A percentile compares a stretch with the other conserved stretches of the same genome.
phyloP scores from a whole-genome alignment of 1,140 invertebrate genomes.

The Drosophila repletoides region DNA sequence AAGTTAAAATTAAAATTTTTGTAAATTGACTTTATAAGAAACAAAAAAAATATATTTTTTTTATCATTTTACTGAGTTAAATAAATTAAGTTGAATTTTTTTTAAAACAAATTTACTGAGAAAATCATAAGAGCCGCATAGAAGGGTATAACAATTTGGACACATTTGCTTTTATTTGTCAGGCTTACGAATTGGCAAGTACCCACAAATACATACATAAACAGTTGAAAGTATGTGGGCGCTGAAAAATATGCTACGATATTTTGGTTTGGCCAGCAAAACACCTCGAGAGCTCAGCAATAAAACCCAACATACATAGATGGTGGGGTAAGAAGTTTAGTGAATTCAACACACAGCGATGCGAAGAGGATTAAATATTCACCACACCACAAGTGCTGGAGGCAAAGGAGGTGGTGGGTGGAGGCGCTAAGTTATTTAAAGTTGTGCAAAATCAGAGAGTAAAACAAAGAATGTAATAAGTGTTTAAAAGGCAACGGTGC shows the following conservation, averaged over 20 bases:
- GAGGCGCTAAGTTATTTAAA: constrained; percentile 69
- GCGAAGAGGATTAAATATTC: constrained; percentile 40
- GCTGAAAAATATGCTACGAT: constrained; percentile 72
- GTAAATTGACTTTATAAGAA: too few species aligned
- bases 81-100: too few species aligned
- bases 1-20: neutral
- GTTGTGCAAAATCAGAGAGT: constrained; percentile 31
- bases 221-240: constrained; percentile 23
- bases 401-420: neutral
- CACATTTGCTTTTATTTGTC: constrained; percentile 28
- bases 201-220: constrained; percentile 1
- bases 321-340: neutral
- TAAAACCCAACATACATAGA: constrained; percentile 30
- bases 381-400: constrained; percentile 34
- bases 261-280: constrained; percentile 37
- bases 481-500: constrained; percentile 50
- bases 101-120: neutral
- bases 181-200: constrained; percentile 21
- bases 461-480: constrained; percentile 63
- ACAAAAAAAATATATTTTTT: too few species aligned
- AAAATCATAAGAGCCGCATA: neutral
- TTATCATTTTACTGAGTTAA: too few species aligned
- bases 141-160: neutral
- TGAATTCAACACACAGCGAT: constrained; percentile 54
- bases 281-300: constrained; percentile 19